Evolutionary conservation across 2,113 vertebrate genomes (phyloP).

Genomic region (Pygoscelis antarcticus): DNA sequence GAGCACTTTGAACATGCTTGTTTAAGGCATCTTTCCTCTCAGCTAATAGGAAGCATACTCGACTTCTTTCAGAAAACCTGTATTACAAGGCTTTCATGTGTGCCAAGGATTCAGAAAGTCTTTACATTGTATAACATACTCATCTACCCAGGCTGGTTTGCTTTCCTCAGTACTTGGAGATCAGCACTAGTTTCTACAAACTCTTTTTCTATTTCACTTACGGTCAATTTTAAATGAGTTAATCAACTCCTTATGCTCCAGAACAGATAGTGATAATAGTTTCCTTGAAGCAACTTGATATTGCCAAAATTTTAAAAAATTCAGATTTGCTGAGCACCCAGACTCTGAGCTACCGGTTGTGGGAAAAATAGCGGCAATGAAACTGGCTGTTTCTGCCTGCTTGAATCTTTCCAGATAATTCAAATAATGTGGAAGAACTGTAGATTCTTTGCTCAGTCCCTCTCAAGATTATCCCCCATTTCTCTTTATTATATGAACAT

Average conservation of each 20-base stretch:
- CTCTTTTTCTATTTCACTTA: neutral
- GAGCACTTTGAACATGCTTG: neutral
- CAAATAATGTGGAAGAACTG: neutral
- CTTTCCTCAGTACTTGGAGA: neutral
- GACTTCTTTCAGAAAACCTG: neutral
- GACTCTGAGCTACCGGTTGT: neutral
- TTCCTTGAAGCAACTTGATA: neutral
- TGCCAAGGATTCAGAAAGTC: neutral
- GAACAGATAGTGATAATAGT: neutral
- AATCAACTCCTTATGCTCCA: neutral
- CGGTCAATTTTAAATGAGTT: neutral
- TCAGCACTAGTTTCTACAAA: neutral
- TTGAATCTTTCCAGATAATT: neutral
- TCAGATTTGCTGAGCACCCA: neutral
- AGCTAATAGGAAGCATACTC: neutral
- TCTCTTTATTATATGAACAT: neutral
- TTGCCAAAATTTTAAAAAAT: neutral
- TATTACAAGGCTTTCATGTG: neutral
- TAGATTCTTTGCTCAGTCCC: neutral
- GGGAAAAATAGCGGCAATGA: neutral
- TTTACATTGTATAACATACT: neutral
- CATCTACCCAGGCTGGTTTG: neutral
- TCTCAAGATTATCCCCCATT: neutral
- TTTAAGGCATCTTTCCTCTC: slow-evolving; percentile 21
- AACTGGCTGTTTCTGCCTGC: neutral